Evolutionary conservation across 2,113 vertebrate genomes (phyloP).

Genomic region (Acrocephalus kingi): DNA sequence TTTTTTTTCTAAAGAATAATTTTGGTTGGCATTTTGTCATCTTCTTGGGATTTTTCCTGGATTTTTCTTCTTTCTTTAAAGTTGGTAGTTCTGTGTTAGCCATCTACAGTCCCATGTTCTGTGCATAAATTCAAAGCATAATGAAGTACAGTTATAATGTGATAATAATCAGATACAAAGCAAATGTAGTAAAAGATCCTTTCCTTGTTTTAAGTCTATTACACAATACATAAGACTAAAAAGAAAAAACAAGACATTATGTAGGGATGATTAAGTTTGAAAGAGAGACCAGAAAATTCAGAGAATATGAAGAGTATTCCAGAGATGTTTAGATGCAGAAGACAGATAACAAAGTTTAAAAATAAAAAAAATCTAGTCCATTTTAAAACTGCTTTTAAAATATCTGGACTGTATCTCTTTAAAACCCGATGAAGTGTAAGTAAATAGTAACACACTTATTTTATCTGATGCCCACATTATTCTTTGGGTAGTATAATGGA

Average conservation of each 20-base stretch:
- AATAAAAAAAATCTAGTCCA: not conserved
- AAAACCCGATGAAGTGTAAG: not conserved
- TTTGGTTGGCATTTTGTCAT: not conserved
- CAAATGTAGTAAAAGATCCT: not conserved
- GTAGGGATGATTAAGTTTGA: not conserved
- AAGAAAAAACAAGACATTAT: not conserved
- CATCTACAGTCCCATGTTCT: not conserved
- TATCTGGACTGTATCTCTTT: not conserved
- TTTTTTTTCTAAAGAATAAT: not conserved
- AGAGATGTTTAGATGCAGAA: not conserved
- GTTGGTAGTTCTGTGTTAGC: not conserved
- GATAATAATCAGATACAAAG: not conserved
- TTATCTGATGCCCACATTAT: conserved; percentile 8
- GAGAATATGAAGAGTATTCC: not conserved
- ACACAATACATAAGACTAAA: not conserved
- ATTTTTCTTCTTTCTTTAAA: not conserved
- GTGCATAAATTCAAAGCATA: not conserved
- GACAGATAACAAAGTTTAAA: not conserved
- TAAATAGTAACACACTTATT: not conserved
- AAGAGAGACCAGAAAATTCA: not conserved
- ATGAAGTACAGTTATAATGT: not conserved
- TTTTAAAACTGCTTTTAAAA: not conserved
- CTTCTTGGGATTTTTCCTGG: not conserved
- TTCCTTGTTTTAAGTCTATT: not conserved
- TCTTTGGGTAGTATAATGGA: not conserved